Percentiles rank a stretch among this genome's conserved stretches.
Conservation (phyloP, 2,113 vertebrate genomes). For the Cichladusa arquata region DNA sequence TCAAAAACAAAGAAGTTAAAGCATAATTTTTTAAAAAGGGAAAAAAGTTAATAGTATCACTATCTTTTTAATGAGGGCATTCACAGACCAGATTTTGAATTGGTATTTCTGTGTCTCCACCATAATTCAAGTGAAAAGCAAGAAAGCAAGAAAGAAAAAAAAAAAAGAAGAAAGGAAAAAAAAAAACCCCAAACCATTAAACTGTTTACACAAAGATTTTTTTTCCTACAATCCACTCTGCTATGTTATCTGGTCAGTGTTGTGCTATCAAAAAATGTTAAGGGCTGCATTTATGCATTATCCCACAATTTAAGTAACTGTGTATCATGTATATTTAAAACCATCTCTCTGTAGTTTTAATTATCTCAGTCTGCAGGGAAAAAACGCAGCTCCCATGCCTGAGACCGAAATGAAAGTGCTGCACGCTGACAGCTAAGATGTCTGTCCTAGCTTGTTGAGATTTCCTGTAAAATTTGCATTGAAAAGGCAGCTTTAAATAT, state of each 20-base stretch:
- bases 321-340: slow-evolving; percentile 82
- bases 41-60: neutral
- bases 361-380: slow-evolving; percentile 83
- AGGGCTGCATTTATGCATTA: slow-evolving; percentile 72
- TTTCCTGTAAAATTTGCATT: slow-evolving; percentile 86
- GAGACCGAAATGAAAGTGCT: slow-evolving; percentile 76
- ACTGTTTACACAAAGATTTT: neutral
- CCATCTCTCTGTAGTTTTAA: slow-evolving; percentile 83
- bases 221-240: neutral
- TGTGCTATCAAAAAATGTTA: slow-evolving; percentile 71
- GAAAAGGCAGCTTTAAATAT: slow-evolving; percentile 92
- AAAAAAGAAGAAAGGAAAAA: neutral
- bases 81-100: slow-evolving; percentile 5
- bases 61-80: slow-evolving; percentile 55
- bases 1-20: slow-evolving; percentile 47
- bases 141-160: neutral
- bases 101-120: neutral
- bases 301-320: slow-evolving; percentile 73
- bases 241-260: slow-evolving; percentile 35
- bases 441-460: slow-evolving; percentile 89
- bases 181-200: neutral
- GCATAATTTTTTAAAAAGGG: slow-evolving; percentile 18
- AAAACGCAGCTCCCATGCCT: slow-evolving; percentile 70
- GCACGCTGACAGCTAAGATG: slow-evolving; percentile 80
- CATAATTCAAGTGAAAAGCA: neutral